Conservation (phyloP, 2,113 vertebrate species). For the Malurus cyaneus region DNA sequence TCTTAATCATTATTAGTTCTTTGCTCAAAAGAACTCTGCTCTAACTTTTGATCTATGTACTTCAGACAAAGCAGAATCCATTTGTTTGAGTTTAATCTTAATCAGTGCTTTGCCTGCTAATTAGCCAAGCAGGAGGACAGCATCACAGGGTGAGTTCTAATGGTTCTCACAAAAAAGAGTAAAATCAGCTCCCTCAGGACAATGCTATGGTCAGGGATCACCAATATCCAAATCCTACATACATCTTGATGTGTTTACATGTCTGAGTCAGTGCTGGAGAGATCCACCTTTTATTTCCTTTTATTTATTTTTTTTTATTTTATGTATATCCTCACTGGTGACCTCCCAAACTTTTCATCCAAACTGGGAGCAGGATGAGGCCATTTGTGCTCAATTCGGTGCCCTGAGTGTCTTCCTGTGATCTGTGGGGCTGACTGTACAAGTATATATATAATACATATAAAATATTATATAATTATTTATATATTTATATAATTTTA, state of each 20-base stretch:
- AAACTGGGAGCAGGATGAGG: not conserved
- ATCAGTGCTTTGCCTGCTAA: not conserved
- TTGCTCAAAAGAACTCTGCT: not conserved
- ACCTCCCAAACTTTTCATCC: not conserved
- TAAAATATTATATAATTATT: too few relatives aligned
- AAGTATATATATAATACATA: too few relatives aligned
- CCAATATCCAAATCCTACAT: not conserved
- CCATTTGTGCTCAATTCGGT: not conserved
- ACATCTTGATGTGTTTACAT: not conserved
- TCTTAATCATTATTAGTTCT: slow-evolving; percentile 38
- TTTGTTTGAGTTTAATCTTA: not conserved
- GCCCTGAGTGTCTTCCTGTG: not conserved
- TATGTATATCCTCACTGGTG: not conserved
- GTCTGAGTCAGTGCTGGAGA: not conserved
- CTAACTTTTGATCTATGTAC: not conserved
- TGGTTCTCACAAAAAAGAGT: not conserved
- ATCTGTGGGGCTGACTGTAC: too few relatives aligned
- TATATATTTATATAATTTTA: too few relatives aligned
- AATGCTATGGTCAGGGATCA: not conserved
- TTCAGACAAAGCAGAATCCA: not conserved
- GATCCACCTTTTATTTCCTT: not conserved
- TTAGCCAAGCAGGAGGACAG: not conserved
- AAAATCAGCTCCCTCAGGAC: not conserved
- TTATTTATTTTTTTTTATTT: too few relatives aligned
- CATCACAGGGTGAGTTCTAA: not conserved